Conservation (phyloP, 2,113 vertebrate species). For the Notechis scutatus region DNA sequence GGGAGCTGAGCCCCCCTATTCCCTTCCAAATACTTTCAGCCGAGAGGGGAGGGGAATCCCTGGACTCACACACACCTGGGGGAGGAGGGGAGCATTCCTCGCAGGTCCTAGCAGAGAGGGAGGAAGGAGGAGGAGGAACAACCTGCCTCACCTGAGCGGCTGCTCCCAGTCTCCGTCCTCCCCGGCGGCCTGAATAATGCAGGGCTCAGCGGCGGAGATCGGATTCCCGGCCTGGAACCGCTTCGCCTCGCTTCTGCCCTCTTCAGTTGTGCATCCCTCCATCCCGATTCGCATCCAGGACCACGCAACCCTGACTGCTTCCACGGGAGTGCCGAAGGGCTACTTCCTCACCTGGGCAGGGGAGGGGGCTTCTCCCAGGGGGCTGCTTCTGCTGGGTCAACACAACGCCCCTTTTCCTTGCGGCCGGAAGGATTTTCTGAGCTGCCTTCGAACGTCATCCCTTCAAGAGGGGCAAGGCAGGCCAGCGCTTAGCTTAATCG, state of each 20-base stretch:
- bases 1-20: too few species aligned
- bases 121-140: too few species aligned
- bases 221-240: background rate
- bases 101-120: background rate
- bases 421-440: accelerated
- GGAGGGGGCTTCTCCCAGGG: background rate
- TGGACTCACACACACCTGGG: too few species aligned
- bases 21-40: background rate
- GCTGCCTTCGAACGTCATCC: background rate
- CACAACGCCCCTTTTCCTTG: background rate
- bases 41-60: too few species aligned
- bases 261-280: too few species aligned
- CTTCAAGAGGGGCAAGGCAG: constrained; percentile 33
- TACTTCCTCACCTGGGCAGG: constrained; percentile 1
- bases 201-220: background rate
- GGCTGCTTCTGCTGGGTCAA: background rate
- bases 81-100: too few species aligned
- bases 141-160: background rate
- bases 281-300: background rate
- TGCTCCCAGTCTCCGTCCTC: too few species aligned
- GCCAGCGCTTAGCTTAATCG: constrained; percentile 21
- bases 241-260: background rate
- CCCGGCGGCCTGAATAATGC: background rate
- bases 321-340: background rate
- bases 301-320: too few species aligned